Conservation (phyloP, 2,888 invertebrate species). For the Stenurella melanura region DNA sequence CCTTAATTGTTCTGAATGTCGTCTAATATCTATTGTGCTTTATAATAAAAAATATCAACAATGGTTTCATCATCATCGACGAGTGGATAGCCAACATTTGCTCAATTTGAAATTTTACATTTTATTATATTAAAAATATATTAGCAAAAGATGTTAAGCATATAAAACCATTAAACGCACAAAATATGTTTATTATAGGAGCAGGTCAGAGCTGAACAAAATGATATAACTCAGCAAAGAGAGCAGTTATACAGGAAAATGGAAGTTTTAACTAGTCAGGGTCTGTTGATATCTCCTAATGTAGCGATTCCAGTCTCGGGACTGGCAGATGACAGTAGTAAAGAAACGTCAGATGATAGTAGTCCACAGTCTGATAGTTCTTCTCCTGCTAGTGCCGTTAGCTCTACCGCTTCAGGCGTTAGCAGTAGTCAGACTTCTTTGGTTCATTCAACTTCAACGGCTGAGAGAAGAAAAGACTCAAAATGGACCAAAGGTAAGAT, state of each 20-base stretch:
- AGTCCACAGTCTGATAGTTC: slow-evolving; percentile 72
- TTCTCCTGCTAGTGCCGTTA: slow-evolving; percentile 64
- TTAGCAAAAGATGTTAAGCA: too few species aligned
- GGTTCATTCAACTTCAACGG: slow-evolving; percentile 63
- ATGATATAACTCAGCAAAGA: slow-evolving; percentile 92
- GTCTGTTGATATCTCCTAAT: slow-evolving; percentile 80
- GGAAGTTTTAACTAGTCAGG: slow-evolving; percentile 87
- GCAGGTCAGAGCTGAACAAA: slow-evolving; percentile 84
- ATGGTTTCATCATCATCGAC: too few species aligned
- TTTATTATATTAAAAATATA: too few species aligned
- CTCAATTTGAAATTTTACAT: too few species aligned
- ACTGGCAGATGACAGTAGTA: slow-evolving; percentile 70
- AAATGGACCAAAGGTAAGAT: slow-evolving; percentile 68
- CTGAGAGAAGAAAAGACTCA: slow-evolving; percentile 67
- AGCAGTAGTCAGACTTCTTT: slow-evolving; percentile 64
- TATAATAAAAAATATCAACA: too few species aligned
- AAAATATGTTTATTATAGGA: slow-evolving; percentile 71
- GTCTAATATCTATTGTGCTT: too few species aligned
- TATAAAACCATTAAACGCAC: too few species aligned
- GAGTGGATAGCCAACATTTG: too few species aligned
- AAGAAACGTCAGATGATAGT: slow-evolving; percentile 72
- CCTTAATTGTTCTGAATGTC: too few species aligned
- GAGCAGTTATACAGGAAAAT: slow-evolving; percentile 92
- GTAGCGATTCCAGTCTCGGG: slow-evolving; percentile 74
- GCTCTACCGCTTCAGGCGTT: slow-evolving; percentile 57